These are phyloP conservation scores for Sebastes trivittatus DNA, from an alignment of 2,797 vertebrate species.

Conservation along the genomic window DNA sequence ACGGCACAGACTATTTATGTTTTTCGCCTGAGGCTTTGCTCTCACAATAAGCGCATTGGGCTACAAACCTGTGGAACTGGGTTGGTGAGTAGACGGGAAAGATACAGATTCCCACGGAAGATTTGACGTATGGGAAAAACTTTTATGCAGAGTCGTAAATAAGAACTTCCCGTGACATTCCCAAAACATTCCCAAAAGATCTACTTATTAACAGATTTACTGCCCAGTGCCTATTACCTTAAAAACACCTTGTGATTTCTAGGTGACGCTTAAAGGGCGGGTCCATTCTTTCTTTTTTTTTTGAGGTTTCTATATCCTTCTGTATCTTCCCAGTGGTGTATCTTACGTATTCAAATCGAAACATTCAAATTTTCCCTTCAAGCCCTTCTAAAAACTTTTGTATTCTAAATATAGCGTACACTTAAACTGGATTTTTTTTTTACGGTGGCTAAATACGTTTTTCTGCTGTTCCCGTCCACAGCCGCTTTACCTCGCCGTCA, in stretches of 20 bases:
- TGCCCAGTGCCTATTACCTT: neutral
- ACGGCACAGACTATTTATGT: neutral
- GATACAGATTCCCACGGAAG: neutral
- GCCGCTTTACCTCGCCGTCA: no score
- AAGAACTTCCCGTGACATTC: neutral
- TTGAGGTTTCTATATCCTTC: no score
- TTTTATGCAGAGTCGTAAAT: neutral
- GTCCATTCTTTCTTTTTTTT: no score
- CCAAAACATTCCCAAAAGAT: neutral
- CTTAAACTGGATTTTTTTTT: no score
- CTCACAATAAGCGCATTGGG: neutral
- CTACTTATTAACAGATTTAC: neutral
- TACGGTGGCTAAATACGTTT: no score
- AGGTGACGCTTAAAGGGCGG: neutral
- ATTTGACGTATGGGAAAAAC: neutral
- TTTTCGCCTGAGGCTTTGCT: neutral
- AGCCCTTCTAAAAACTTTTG: no score
- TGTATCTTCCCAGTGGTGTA: no score
- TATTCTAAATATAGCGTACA: no score
- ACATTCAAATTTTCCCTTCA: no score
- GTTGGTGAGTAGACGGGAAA: neutral
- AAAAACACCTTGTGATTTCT: neutral
- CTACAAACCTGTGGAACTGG: slow-evolving; percentile 28
- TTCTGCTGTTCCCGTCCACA: no score
- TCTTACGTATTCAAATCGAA: no score